These are phyloP conservation scores for Enteromius treurensis DNA, from an alignment of 2,797 vertebrate genomes.

Conservation along the genomic window DNA sequence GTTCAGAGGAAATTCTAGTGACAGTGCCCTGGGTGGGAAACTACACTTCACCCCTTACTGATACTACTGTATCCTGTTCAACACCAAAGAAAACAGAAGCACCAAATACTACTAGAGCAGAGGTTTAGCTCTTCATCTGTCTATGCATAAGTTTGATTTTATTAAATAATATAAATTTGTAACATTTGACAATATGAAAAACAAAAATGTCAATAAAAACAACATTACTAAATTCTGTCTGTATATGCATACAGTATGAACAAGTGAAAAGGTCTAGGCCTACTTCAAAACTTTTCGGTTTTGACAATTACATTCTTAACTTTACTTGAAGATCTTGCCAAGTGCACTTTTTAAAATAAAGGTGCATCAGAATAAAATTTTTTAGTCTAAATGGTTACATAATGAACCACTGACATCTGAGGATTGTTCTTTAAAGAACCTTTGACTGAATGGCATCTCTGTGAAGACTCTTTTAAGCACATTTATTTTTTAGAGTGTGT, in stretches of 20 bases:
- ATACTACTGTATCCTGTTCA: constrained; percentile 51
- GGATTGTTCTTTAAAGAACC: too few species aligned
- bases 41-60: constrained; percentile 40
- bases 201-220: neutral
- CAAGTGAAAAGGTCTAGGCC: neutral
- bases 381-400: too few species aligned
- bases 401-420: too few species aligned
- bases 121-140: neutral
- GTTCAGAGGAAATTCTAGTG: constrained; percentile 49
- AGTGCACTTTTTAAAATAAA: too few species aligned
- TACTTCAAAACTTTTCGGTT: neutral
- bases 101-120: neutral
- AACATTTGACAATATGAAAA: neutral
- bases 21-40: constrained; percentile 45
- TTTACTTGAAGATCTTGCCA: neutral
- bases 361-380: too few species aligned
- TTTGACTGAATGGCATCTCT: too few species aligned
- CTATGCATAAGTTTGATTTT: neutral
- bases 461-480: too few species aligned
- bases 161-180: too few species aligned
- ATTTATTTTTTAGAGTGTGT: neutral
- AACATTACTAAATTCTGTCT: neutral
- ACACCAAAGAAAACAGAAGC: constrained; percentile 23
- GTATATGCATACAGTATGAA: too few species aligned
- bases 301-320: neutral